Percentiles rank a stretch among this genome's conserved stretches.
These are phyloP conservation scores for Erethizon dorsatum DNA, from an alignment of 2,797 vertebrate species.

Conservation along the genomic window DNA sequence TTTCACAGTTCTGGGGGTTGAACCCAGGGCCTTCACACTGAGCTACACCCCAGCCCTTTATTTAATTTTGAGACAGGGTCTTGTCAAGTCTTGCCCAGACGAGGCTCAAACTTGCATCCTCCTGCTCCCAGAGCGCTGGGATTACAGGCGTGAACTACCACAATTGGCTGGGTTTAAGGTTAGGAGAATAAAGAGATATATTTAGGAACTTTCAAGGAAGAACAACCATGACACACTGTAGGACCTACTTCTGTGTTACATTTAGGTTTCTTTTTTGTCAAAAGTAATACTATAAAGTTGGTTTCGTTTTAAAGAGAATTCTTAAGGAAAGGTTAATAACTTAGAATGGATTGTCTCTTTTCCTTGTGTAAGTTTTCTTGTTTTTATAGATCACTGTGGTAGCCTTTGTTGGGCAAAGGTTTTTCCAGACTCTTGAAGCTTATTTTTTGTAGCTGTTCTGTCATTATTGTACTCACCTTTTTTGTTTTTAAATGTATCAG, in stretches of 20 bases:
- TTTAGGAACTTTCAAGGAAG: constrained; percentile 40
- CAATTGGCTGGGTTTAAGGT: neutral
- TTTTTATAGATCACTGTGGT: constrained; percentile 4
- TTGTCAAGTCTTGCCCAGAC: neutral
- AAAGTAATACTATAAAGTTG: constrained; percentile 18
- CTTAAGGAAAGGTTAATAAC: constrained; percentile 35
- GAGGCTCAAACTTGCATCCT: neutral
- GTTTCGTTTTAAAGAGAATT: constrained; percentile 60
- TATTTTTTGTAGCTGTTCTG: neutral
- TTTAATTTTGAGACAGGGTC: neutral
- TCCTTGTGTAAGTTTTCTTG: constrained; percentile 1
- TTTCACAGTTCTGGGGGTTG: neutral
- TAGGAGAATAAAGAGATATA: constrained; percentile 59
- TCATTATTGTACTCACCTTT: neutral
- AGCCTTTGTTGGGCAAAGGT: neutral
- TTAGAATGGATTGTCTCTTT: constrained; percentile 53
- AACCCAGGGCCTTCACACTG: neutral
- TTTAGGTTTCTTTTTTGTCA: constrained; percentile 59
- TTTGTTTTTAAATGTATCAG: constrained; percentile 33
- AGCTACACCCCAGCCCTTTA: neutral
- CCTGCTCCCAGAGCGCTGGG: neutral
- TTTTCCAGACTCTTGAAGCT: neutral
- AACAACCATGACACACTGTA: neutral
- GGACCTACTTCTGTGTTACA: neutral
- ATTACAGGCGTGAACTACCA: neutral